Base-by-base conservation (phyloP, 53 echinoderm and acorn worm species). In the Paracentrotus lividus region DNA sequence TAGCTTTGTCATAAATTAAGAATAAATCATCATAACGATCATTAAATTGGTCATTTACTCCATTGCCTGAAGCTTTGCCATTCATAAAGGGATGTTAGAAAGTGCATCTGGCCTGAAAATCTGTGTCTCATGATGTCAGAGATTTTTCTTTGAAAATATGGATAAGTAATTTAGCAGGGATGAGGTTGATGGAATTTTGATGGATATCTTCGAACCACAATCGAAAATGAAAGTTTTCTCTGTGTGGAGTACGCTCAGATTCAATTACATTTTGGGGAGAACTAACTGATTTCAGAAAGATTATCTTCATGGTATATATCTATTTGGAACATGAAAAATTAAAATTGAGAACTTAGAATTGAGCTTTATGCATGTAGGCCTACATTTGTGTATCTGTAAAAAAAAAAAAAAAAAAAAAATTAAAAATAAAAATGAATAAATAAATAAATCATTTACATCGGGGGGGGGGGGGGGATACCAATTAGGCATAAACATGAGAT, bases 111-210 rank as follows among this genome's bases (percentile, higher is more conserved):
- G 21, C 21, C 40, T 72, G 18, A 72, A 72, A 40, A 21, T 36
- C 6, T 38, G 72, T 6, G 16, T 5, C 38, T 72, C 18, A 36
- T 72, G 72, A 72, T 72, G 72, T 72, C 72, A 72, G 38, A 69
- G 38, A 40, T 16, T 8, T 72, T 72, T 72, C 72, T 7, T 20
- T 72, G 72, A 72, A 72, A 72, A 38, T 16, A 72, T 18, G 40
- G 27, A 72, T 72, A 72, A 72, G 72, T 72, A 36, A 40, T 72
- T 38, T 72, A 40, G 72, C 72, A 72, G 40, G 38, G 72, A 72
- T 72, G 72, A 4, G 72, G 72, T 36, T 40, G 72, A 72, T 40
- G 38, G 72, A 72, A 72, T 72, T 72, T 36, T 72, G 72, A 72
- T 72, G 5, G 72, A 20, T 20, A 72, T 20, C 21, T 38, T 40